These are phyloP conservation scores for Temnothorax rugatulus DNA, from an alignment of 2,888 invertebrate species.

Conservation along the genomic window DNA sequence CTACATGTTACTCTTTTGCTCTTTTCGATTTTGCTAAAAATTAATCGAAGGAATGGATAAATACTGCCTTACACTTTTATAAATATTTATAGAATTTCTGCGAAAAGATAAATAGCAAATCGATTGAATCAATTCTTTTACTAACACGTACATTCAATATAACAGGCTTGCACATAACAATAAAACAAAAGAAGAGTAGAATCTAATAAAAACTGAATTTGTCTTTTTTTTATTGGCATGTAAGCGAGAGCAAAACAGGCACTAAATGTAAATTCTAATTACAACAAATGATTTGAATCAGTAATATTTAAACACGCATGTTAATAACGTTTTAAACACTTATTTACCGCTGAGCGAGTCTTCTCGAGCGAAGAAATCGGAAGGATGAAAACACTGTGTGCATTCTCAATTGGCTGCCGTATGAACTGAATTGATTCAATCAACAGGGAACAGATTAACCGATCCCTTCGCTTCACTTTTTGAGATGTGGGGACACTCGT, in stretches of 20 bases:
- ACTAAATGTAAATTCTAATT: not conserved
- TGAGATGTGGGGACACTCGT: not conserved
- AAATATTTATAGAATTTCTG: not conserved
- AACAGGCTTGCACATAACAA: not conserved
- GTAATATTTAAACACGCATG: not conserved
- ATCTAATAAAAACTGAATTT: not conserved
- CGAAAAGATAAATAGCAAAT: not conserved
- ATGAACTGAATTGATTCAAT: constrained; percentile 31
- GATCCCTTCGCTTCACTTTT: constrained; percentile 10
- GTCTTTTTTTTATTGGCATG: not conserved
- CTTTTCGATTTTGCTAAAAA: not conserved
- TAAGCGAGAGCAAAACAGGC: not conserved
- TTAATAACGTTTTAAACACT: not conserved
- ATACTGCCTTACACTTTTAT: not conserved
- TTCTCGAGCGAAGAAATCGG: constrained; percentile 10
- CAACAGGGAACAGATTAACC: constrained; percentile 34
- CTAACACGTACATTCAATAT: too few relatives aligned
- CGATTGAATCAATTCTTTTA: not conserved
- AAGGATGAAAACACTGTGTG: not conserved
- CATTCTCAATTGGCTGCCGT: not conserved
- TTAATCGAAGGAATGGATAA: not conserved
- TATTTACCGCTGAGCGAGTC: not conserved
- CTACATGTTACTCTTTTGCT: not conserved
- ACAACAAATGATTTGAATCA: not conserved
- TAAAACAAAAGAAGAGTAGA: not conserved